Percentiles rank a stretch among this genome's conserved stretches.
These are phyloP conservation scores for Pseudoatta argentina DNA, from an alignment of 1,140 invertebrate species.

Conservation along the genomic window DNA sequence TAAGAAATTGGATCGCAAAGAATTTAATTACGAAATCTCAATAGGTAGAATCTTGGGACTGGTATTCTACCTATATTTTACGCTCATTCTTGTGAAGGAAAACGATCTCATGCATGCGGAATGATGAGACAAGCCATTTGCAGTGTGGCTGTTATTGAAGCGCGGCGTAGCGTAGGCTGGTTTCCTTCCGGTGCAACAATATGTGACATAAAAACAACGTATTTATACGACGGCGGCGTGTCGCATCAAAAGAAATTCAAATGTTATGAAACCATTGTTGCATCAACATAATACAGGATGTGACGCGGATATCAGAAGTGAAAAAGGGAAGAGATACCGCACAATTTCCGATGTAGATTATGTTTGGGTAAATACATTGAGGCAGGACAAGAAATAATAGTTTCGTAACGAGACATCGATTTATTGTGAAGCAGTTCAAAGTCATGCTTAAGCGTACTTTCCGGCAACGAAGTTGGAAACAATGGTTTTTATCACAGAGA, in stretches of 20 bases:
- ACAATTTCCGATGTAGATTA: conserved; percentile 28
- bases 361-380: neutral
- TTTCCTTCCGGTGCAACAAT: conserved; percentile 45
- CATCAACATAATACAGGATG: neutral
- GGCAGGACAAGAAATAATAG: conserved; percentile 3
- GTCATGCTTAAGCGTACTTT: neutral
- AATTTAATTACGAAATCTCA: neutral
- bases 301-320: neutral
- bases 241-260: conserved; percentile 42
- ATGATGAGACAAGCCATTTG: neutral
- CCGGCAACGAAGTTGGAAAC: neutral
- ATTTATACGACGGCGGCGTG: conserved; percentile 7
- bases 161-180: conserved; percentile 7
- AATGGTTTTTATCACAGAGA: conserved; percentile 17
- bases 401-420: conserved; percentile 33
- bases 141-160: conserved; percentile 32
- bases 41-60: neutral
- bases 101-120: neutral
- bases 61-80: neutral
- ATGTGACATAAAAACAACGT: conserved; percentile 36
- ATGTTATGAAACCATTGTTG: conserved; percentile 27
- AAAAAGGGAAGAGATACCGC: neutral
- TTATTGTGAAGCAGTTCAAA: too few species aligned
- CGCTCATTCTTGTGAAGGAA: neutral
- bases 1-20: neutral